These are phyloP conservation scores for Delia radicum DNA, from an alignment of 1,140 invertebrate genomes.

Conservation along the genomic window DNA sequence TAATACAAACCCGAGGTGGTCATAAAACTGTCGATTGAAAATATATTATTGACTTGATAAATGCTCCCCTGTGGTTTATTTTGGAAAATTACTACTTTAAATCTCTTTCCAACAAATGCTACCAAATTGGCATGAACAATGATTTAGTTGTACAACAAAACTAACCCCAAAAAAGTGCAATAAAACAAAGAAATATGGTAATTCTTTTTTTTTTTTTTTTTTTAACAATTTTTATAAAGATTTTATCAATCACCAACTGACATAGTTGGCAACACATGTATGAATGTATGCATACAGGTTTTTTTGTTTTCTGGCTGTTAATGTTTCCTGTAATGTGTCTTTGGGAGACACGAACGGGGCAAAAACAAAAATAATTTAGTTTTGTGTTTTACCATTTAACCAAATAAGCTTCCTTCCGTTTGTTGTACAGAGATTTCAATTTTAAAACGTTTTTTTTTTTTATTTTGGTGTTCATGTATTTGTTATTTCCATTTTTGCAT, in stretches of 20 bases:
- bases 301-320: background rate
- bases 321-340: background rate
- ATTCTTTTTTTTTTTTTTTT: background rate
- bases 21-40: conserved; percentile 23
- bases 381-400: background rate
- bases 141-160: background rate
- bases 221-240: background rate
- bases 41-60: conserved; percentile 24
- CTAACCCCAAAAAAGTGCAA: background rate
- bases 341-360: background rate
- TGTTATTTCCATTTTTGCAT: background rate
- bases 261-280: background rate
- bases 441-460: background rate
- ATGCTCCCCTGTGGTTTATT: conserved; percentile 17
- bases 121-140: conserved; percentile 7
- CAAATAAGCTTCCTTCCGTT: conserved; percentile 1
- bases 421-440: background rate
- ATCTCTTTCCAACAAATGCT: conserved; percentile 1
- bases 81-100: background rate
- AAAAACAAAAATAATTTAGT: background rate
- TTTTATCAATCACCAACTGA: conserved; percentile 18
- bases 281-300: background rate
- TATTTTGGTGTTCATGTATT: background rate
- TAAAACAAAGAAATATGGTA: background rate
- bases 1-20: conserved; percentile 9